Percentiles rank a stretch among this genome's conserved stretches.
These are phyloP conservation scores for Eurypyga helias DNA, from an alignment of 2,113 vertebrate genomes.

Conservation along the genomic window DNA sequence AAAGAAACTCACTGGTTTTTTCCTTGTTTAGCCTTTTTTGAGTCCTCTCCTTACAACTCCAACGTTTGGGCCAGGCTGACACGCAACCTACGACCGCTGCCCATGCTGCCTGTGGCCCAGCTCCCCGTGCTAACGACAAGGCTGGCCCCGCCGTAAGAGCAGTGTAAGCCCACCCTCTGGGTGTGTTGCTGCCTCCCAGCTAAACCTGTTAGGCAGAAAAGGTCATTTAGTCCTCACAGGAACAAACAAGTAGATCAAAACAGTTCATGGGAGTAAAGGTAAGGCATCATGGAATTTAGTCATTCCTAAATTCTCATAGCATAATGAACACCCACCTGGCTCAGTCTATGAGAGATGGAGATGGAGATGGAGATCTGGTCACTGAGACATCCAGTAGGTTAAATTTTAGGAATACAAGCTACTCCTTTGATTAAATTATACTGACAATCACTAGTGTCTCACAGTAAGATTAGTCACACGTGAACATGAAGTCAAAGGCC, in stretches of 20 bases:
- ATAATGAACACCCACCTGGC: not conserved
- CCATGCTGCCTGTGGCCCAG: not conserved
- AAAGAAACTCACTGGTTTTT: accelerated
- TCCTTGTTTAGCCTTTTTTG: not conserved
- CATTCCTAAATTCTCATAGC: not conserved
- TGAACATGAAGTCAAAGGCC: not conserved
- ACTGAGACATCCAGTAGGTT: not conserved
- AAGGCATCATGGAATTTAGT: not conserved
- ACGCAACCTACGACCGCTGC: accelerated
- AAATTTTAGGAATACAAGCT: not conserved
- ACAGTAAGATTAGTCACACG: not conserved
- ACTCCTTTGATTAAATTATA: not conserved
- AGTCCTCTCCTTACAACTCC: not conserved
- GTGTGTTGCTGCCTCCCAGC: not conserved
- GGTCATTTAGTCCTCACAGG: not conserved
- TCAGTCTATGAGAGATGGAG: too few relatives aligned
- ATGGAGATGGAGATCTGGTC: too few relatives aligned
- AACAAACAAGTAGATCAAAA: not conserved
- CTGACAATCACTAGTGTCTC: not conserved
- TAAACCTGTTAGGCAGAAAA: not conserved
- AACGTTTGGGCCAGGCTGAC: not conserved
- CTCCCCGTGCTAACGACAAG: accelerated
- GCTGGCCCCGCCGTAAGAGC: not conserved
- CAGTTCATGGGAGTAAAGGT: not conserved
- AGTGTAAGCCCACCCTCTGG: not conserved